These are phyloP conservation scores for Sthenelais limicola DNA, from an alignment of 2,888 invertebrate genomes.

Conservation along the genomic window DNA sequence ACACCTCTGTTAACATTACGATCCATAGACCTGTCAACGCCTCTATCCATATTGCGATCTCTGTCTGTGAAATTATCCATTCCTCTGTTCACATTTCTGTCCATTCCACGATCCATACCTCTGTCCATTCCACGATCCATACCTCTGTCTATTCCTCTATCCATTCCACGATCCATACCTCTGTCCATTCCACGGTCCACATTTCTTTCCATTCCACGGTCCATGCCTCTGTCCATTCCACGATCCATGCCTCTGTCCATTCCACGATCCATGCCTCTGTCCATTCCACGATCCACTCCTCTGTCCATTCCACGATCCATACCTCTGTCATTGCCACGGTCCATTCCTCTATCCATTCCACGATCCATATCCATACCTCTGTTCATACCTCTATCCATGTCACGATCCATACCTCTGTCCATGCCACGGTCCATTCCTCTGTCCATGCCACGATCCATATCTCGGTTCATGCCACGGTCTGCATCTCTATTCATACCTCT, in stretches of 20 bases:
- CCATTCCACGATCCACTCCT: conserved; percentile 6
- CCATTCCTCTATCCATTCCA: conserved; percentile 16
- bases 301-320: conserved; percentile 17
- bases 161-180: not conserved
- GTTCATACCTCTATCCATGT: conserved; percentile 19
- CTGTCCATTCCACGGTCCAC: conserved; percentile 10
- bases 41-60: not conserved
- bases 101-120: conserved; percentile 12
- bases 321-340: not conserved
- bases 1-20: not conserved
- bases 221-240: conserved; percentile 11
- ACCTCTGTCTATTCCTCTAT: not conserved
- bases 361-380: conserved; percentile 17
- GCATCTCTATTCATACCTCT: conserved; percentile 1
- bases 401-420: conserved; percentile 19
- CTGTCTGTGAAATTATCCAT: not conserved
- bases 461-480: conserved; percentile 1
- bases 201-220: conserved; percentile 9
- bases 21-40: not conserved
- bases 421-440: conserved; percentile 1
- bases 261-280: conserved; percentile 5
- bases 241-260: conserved; percentile 33
- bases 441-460: conserved; percentile 10
- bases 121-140: not conserved
- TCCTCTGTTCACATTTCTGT: not conserved